phyloP scores from a whole-genome alignment of 2,888 invertebrate species.

The Oxycera nigricornis region DNA sequence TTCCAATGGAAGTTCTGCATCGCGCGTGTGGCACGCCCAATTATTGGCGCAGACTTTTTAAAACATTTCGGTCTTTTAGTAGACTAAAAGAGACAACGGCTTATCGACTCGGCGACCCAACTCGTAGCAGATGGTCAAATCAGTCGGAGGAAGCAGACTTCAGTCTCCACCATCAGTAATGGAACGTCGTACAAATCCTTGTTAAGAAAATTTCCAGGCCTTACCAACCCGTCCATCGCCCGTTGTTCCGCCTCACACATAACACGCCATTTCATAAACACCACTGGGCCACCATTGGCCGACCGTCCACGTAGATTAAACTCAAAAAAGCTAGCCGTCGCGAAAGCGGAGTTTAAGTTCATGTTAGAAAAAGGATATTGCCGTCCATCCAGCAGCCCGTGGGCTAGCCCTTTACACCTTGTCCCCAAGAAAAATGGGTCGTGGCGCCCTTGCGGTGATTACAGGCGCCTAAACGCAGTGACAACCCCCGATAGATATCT shows the following conservation, averaged over 20 bases:
- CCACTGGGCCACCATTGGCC: no score
- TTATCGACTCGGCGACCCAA: background rate
- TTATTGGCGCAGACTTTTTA: constrained; percentile 43
- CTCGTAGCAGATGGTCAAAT: background rate
- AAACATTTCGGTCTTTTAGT: constrained; percentile 36
- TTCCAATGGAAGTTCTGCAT: constrained; percentile 42
- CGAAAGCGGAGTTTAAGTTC: no score
- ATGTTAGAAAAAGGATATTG: no score
- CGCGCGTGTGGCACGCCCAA: constrained; percentile 41
- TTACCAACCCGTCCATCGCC: background rate
- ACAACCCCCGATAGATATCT: no score
- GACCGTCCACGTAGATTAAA: no score
- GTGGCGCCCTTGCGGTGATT: no score
- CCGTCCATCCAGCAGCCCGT: no score
- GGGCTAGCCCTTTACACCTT: no score
- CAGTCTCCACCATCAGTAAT: background rate
- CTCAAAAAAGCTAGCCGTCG: no score
- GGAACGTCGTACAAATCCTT: background rate
- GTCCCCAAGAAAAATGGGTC: no score
- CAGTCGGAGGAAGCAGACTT: background rate
- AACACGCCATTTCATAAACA: constrained; percentile 29
- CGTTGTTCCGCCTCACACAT: background rate
- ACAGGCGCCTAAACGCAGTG: no score
- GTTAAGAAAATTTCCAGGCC: background rate
- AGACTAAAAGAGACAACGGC: constrained; percentile 28